Evolutionary conservation across 1,140 invertebrate species (phyloP), one percentile per base, ranked within the genome.

Genomic region (Pachyrhynchus sulphureomaculatus): DNA sequence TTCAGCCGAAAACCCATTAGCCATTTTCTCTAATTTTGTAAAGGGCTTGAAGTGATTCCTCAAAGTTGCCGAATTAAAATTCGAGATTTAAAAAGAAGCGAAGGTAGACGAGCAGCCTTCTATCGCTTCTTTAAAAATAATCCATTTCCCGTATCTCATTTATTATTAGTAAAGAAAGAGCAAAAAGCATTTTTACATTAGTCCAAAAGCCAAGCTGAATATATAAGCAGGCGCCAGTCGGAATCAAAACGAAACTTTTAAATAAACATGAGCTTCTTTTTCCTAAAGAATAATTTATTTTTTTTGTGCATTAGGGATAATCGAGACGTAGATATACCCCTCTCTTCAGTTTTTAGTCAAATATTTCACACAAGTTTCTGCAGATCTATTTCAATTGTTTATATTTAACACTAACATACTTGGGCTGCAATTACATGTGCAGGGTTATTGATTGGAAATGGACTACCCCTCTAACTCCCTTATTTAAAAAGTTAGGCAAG

Each of bases 151-250:
- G 49, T 41, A 49, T 36, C 65, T 70, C 67, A 70, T 70, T 70
- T 70, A 70, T 70, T 70, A 70, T 70, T 70, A 68, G 64, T 53
- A 67, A 65, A 68, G 66, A 51, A 66, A 52, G 60, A 68, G 62
- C 58, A n/a, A 67, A 68, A 68, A 70, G 67, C 68, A 70, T 70
- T 70, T 70, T 70, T 70, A 68, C 68, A 70, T 70, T 70, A 70
- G 68, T 47, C 62, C 44, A 63, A 62, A 65, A 68, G 66, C 66
- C 62, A 68, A 62, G 64, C 59, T 68, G 68, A 68, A 70, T 70
- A 67, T 68, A 62, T 70, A 70, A 70, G 66, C 56, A 52, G 65
- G 64, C 58, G n/a, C 65, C 56, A 62, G 62, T 59, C 62, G 61
- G 64, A 70, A 68, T 66, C 68, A 67, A 70, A 70, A 68, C 68